Conservation (phyloP, 2,797 vertebrate genomes). For the Anguilla anguilla region DNA sequence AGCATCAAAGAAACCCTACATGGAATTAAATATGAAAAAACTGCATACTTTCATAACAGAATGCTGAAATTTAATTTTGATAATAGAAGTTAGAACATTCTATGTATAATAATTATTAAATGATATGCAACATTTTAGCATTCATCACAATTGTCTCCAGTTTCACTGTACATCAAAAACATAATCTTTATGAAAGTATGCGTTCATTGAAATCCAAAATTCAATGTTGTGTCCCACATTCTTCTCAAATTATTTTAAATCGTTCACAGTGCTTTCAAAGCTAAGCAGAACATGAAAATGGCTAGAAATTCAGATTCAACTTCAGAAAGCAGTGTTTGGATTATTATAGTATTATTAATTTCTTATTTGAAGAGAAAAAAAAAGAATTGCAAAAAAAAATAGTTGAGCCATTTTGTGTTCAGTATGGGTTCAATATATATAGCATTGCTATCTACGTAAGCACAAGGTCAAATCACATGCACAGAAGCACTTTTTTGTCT, state of each 20-base stretch:
- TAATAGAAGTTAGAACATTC: conserved; percentile 2
- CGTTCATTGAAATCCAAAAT: background rate
- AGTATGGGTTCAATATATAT: background rate
- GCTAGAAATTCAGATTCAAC: background rate
- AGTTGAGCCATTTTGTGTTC: too few relatives aligned
- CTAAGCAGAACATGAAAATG: background rate
- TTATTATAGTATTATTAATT: too few relatives aligned
- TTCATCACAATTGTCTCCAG: background rate
- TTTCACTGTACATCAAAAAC: background rate
- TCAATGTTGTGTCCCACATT: background rate
- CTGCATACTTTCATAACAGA: background rate
- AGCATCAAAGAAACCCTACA: conserved; percentile 16
- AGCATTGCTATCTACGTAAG: background rate
- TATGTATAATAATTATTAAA: background rate
- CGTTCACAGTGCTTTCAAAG: background rate
- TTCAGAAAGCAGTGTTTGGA: too few relatives aligned
- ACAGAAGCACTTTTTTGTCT: background rate
- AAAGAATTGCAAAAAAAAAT: too few relatives aligned
- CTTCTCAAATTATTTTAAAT: background rate
- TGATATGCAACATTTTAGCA: background rate
- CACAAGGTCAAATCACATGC: too few relatives aligned
- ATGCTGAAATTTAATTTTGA: background rate
- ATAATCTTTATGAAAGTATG: background rate
- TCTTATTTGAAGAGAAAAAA: too few relatives aligned
- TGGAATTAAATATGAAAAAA: conserved; percentile 20